Conservation (phyloP, 1,140 invertebrate genomes). For the Bombyx mori region ASM3026992v2 NC_085127.1:9406501-9407000, state of each 20-base stretch:
- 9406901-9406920: slow-evolving; percentile 70
- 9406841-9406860: slow-evolving; percentile 71
- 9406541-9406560: not conserved
- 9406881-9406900: slow-evolving; percentile 63
- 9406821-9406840: slow-evolving; percentile 69
- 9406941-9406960: slow-evolving; percentile 68
- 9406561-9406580: too few relatives aligned
- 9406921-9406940: slow-evolving; percentile 70
- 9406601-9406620: too few relatives aligned
- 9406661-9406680: slow-evolving; percentile 35
- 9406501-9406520: slow-evolving; percentile 41
- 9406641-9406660: slow-evolving; percentile 13
- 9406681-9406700: slow-evolving; percentile 35
- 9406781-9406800: slow-evolving; percentile 69
- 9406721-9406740: slow-evolving; percentile 45
- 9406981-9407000: slow-evolving; percentile 68
- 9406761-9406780: slow-evolving; percentile 49
- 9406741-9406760: slow-evolving; percentile 46
- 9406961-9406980: slow-evolving; percentile 63
- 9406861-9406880: slow-evolving; percentile 72
- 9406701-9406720: slow-evolving; percentile 31
- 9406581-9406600: not conserved
- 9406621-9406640: too few relatives aligned
- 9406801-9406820: slow-evolving; percentile 70
- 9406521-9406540: slow-evolving; percentile 34